Evolutionary conservation across 2,888 invertebrate genomes (phyloP).

Genomic region (Drosophila imparisetae): DNA sequence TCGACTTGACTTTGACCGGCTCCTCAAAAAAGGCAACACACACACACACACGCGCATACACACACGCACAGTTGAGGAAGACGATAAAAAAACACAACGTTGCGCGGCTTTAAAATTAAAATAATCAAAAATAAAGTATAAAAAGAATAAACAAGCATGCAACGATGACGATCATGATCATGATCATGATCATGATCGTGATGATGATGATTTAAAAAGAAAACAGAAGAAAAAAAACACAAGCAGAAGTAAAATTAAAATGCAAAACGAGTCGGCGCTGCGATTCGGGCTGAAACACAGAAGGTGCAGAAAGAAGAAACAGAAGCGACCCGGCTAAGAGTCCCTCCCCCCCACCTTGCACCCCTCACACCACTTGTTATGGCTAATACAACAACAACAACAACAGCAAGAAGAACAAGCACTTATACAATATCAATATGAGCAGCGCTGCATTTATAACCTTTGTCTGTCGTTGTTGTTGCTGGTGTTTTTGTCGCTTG

Average conservation of each 20-base stretch:
- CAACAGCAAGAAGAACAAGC: constrained; percentile 25
- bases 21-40: constrained; percentile 60
- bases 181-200: constrained; percentile 23
- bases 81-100: constrained; percentile 63
- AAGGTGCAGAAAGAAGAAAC: constrained; percentile 55
- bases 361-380: not conserved
- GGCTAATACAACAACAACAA: constrained; percentile 55
- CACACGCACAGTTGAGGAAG: constrained; percentile 14
- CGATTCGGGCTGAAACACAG: constrained; percentile 38
- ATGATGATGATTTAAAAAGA: constrained; percentile 26
- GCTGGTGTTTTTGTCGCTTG: constrained; percentile 37
- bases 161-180: constrained; percentile 37
- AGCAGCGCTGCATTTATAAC: constrained; percentile 65
- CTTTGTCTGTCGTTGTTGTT: constrained; percentile 48
- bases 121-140: constrained; percentile 76
- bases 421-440: constrained; percentile 71
- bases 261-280: constrained; percentile 78
- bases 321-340: constrained; percentile 66
- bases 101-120: constrained; percentile 75
- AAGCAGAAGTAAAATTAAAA: constrained; percentile 71
- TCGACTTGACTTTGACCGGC: constrained; percentile 70
- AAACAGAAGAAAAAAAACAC: constrained; percentile 12
- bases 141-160: constrained; percentile 66
- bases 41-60: not conserved
- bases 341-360: not conserved